Conservation (phyloP, 2,797 vertebrate genomes). For the Periophthalmus magnuspinnatus region DNA sequence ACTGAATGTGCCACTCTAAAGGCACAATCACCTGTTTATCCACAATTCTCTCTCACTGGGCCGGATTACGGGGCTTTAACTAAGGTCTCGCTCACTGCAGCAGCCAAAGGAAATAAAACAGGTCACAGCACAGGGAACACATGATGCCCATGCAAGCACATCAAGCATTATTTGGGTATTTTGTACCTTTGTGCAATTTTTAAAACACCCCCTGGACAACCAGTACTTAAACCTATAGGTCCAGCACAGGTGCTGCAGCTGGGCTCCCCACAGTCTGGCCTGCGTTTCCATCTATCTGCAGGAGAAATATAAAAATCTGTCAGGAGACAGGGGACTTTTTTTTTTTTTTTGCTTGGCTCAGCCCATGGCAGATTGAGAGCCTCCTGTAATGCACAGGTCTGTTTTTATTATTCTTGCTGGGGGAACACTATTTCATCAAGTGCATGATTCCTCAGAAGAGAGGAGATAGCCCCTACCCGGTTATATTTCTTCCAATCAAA, state of each 20-base stretch:
- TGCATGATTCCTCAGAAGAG: slow-evolving; percentile 78
- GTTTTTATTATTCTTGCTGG: slow-evolving; percentile 87
- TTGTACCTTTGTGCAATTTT: background rate
- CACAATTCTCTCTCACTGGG: slow-evolving; percentile 42
- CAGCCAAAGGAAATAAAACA: background rate
- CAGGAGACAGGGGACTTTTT: slow-evolving; percentile 72
- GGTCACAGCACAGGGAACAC: background rate
- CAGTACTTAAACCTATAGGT: slow-evolving; percentile 30
- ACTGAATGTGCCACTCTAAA: slow-evolving; percentile 42
- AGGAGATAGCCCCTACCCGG: slow-evolving; percentile 75
- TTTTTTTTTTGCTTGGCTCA: slow-evolving; percentile 66
- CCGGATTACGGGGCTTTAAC: slow-evolving; percentile 15
- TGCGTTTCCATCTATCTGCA: slow-evolving; percentile 79
- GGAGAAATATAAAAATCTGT: slow-evolving; percentile 84
- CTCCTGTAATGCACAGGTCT: slow-evolving; percentile 85
- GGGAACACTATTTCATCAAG: slow-evolving; percentile 87
- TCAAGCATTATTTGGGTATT: background rate
- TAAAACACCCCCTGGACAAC: slow-evolving; percentile 23
- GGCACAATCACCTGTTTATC: slow-evolving; percentile 40
- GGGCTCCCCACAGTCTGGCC: slow-evolving; percentile 68
- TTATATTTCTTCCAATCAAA: slow-evolving; percentile 90
- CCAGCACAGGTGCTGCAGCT: slow-evolving; percentile 51
- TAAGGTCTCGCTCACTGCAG: too few species aligned
- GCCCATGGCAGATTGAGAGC: slow-evolving; percentile 82
- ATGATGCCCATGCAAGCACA: background rate